Conservation (phyloP, 2,113 vertebrate genomes). For the Plectropomus leopardus region DNA sequence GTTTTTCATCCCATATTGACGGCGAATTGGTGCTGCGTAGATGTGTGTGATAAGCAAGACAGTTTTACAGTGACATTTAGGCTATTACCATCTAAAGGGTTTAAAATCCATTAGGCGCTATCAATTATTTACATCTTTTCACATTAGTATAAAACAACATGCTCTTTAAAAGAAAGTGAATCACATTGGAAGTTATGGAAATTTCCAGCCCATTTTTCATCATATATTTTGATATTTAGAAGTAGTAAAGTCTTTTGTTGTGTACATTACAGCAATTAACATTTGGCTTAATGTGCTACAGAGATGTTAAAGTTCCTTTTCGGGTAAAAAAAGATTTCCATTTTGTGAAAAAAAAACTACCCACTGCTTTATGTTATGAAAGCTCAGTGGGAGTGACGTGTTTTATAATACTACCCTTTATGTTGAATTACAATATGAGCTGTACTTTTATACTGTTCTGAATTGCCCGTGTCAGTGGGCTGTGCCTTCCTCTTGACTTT, state of each 20-base stretch:
- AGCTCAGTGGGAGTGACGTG: background rate
- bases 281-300: background rate
- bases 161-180: background rate
- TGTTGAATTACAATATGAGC: conserved; percentile 14
- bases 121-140: conserved; percentile 19
- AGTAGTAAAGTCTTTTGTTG: background rate
- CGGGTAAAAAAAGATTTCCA: background rate
- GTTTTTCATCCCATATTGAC: conserved; percentile 23
- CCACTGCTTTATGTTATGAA: background rate
- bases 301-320: background rate
- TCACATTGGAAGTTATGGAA: background rate
- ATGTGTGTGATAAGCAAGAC: conserved; percentile 11
- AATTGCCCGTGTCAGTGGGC: conserved; percentile 5
- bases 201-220: background rate
- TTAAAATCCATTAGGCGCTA: conserved; percentile 1
- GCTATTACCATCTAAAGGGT: conserved; percentile 16
- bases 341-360: background rate
- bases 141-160: background rate
- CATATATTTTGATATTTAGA: background rate
- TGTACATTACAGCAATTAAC: background rate
- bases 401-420: conserved; percentile 21
- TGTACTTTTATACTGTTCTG: conserved; percentile 3
- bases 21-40: background rate
- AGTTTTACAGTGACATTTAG: conserved; percentile 34
- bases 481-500: conserved; percentile 29